Percentiles rank a stretch among this genome's conserved stretches.
Evolutionary conservation across 2,113 vertebrate genomes (phyloP).

Genomic region (Chrysemys picta): DNA sequence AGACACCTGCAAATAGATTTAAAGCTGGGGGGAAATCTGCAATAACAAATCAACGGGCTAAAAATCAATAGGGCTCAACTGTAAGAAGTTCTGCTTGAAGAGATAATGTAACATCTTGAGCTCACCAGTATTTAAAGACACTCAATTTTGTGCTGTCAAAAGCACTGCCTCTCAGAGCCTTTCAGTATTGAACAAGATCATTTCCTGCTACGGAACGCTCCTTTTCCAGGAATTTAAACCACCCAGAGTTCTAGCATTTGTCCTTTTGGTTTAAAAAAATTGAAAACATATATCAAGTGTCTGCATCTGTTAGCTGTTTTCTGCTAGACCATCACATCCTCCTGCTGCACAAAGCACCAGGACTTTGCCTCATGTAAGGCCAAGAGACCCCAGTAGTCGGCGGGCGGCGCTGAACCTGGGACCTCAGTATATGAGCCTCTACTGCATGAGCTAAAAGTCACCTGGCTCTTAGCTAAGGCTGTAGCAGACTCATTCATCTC

Average conservation of each 20-base stretch:
- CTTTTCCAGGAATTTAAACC: background rate
- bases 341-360: background rate
- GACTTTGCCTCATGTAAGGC: background rate
- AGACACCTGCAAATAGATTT: background rate
- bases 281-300: background rate
- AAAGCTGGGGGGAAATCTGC: background rate
- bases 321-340: background rate
- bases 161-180: background rate
- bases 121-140: background rate
- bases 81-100: background rate
- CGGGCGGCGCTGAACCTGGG: too few relatives aligned
- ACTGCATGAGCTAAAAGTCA: too few relatives aligned
- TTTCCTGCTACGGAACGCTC: background rate
- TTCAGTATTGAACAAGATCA: background rate
- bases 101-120: background rate
- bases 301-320: fast-evolving
- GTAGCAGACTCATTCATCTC: too few relatives aligned
- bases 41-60: background rate
- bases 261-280: background rate
- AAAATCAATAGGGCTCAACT: background rate
- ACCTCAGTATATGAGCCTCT: too few relatives aligned
- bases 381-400: too few relatives aligned
- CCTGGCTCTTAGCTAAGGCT: too few relatives aligned
- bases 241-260: background rate
- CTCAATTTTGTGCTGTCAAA: background rate